These are phyloP conservation scores for Muschampia plurimacula DNA, from an alignment of 2,888 invertebrate genomes.

Conservation along the genomic window DNA sequence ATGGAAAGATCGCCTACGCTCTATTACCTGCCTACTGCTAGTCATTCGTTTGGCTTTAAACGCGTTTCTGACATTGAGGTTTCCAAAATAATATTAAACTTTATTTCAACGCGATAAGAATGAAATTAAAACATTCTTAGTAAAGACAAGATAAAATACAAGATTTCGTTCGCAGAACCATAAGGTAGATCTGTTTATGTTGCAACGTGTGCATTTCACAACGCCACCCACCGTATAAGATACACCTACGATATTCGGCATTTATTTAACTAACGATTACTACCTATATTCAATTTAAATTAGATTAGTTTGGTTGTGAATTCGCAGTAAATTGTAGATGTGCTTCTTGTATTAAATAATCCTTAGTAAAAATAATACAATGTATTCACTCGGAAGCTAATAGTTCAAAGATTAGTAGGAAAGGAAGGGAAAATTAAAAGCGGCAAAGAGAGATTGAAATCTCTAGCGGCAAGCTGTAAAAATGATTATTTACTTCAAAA, in stretches of 20 bases:
- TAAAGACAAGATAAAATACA: slow-evolving; percentile 44
- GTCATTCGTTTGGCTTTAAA: slow-evolving; percentile 57
- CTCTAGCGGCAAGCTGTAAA: background rate
- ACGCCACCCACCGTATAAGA: slow-evolving; percentile 63
- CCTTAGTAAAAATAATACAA: background rate
- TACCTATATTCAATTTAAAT: slow-evolving; percentile 29
- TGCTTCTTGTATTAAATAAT: too few relatives aligned
- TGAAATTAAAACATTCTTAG: slow-evolving; percentile 5
- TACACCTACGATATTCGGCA: slow-evolving; percentile 60
- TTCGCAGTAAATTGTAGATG: too few relatives aligned
- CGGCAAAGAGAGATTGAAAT: too few relatives aligned
- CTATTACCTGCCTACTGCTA: slow-evolving; percentile 61
- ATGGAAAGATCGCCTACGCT: slow-evolving; percentile 62
- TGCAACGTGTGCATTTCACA: slow-evolving; percentile 66
- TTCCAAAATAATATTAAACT: slow-evolving; percentile 50
- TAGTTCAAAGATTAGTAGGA: background rate
- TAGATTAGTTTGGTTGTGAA: too few relatives aligned
- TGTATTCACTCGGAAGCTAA: background rate
- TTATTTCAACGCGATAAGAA: slow-evolving; percentile 46
- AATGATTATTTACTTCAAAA: slow-evolving; percentile 31
- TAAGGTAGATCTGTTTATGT: slow-evolving; percentile 54
- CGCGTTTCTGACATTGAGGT: slow-evolving; percentile 52
- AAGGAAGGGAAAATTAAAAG: slow-evolving; percentile 11
- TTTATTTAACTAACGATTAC: slow-evolving; percentile 54
- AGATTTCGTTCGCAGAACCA: slow-evolving; percentile 59